A percentile compares a stretch with the other conserved stretches of the same genome.
Conservation (phyloP, 2,888 invertebrate species). For the Chelonus formosanus region DNA sequence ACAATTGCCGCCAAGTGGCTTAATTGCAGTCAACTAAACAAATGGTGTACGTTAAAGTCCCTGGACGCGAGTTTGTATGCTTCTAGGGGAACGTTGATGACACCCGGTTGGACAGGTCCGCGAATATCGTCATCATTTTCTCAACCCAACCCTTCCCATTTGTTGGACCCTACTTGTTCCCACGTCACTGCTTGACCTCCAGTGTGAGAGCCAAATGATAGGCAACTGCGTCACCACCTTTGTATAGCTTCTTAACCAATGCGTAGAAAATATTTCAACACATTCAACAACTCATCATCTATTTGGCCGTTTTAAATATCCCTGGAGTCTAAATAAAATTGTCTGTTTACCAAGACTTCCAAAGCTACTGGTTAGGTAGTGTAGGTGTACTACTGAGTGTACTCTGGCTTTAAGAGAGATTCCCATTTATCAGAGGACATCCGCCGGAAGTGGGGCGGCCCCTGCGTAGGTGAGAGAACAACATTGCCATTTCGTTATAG, state of each 20-base stretch:
- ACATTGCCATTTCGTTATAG: slow-evolving; percentile 25
- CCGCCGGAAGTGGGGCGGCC: slow-evolving; percentile 64
- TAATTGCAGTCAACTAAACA: slow-evolving; percentile 66
- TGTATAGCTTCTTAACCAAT: neutral
- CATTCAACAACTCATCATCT: neutral
- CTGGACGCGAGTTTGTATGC: slow-evolving; percentile 39
- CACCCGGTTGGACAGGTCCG: slow-evolving; percentile 40
- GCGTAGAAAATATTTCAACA: neutral
- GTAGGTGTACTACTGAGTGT: slow-evolving; percentile 44
- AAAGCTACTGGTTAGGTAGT: slow-evolving; percentile 8
- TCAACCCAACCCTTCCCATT: slow-evolving; percentile 37
- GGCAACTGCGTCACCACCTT: slow-evolving; percentile 33
- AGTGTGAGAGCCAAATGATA: slow-evolving; percentile 23
- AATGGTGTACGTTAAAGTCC: slow-evolving; percentile 44
- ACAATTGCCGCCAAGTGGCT: slow-evolving; percentile 66
- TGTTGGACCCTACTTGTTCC: slow-evolving; percentile 35
- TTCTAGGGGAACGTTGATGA: slow-evolving; percentile 40
- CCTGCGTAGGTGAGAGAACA: slow-evolving; percentile 59
- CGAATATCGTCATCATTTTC: slow-evolving; percentile 44
- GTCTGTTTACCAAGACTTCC: neutral
- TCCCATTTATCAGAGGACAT: slow-evolving; percentile 64
- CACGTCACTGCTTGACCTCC: slow-evolving; percentile 27
- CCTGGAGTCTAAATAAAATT: neutral
- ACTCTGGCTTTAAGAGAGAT: slow-evolving; percentile 49
- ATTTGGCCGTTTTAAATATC: neutral